Evolutionary conservation across 2,113 vertebrate genomes (phyloP), one percentile per base, ranked within the genome.

Genomic region (Microcebus ravelobensis): DNA sequence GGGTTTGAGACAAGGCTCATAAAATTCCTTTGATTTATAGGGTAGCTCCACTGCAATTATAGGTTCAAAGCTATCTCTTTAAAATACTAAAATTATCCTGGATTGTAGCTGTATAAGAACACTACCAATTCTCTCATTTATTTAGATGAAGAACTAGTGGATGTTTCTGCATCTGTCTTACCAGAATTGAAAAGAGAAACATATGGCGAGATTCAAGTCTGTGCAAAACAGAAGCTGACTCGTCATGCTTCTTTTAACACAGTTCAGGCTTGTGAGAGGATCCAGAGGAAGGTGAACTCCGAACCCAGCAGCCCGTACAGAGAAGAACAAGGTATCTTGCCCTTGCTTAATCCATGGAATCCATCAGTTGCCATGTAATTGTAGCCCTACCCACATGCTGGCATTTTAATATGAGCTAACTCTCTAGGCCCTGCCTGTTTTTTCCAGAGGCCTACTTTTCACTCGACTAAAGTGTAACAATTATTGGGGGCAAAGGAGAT

Each of bases 291-390:
- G 76, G 98, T 98, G 98, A 99, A 80, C 98, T 99, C 99, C 0
- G 99, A 99, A 27, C 99, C 99, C 93, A 99, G 94, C 98, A 99
- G 99, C 94, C 99, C 99, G 1, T 97, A 1, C 3, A 97, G 96
- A 61, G 97, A 98, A n/a, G 93, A 77, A 3, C 96, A 98, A 96
- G 99, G 99, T 99, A 98, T 84, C 42, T 71, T 76, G 73, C 86
- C 91, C 52, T 42, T 8, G 5, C 39, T 34, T 76, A 34, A 20
- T 15, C 48, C 31, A 2, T 11, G 29, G 39, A 14, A 1, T 59
- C 63, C 0, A 0, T 61, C 45, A 36, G 17, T 20, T 42, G 39
- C 68, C 25, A 2, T 23, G 34, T 42, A 17, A 31, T 6, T 39
- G 29, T 27, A 50, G 57, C 77, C 73, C 2, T 13, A 7, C 31